Conservation (phyloP, 2,888 invertebrate species). For the Timema cristinae region DNA sequence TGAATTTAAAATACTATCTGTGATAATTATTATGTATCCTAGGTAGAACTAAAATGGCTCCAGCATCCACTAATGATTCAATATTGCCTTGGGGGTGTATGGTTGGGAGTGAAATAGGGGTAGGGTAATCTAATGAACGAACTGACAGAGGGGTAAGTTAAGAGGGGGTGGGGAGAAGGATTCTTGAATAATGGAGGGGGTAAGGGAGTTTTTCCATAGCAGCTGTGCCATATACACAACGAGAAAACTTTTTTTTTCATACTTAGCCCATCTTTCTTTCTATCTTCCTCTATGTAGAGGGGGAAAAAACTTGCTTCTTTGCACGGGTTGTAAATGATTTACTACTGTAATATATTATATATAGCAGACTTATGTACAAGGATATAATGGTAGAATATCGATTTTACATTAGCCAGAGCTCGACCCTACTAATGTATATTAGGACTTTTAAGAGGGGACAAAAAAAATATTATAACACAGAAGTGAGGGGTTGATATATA, state of each 20-base stretch:
- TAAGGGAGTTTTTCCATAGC: background rate
- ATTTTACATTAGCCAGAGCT: constrained; percentile 24
- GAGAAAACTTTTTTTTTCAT: constrained; percentile 15
- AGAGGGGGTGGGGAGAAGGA: constrained; percentile 9
- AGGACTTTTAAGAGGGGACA: constrained; percentile 4
- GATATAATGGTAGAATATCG: constrained; percentile 25
- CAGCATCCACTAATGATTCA: no score
- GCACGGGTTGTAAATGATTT: constrained; percentile 19
- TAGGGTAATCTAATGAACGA: constrained; percentile 13
- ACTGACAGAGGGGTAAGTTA: constrained; percentile 14
- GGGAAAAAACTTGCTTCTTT: constrained; percentile 15
- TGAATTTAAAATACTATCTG: no score
- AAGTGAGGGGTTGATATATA: background rate
- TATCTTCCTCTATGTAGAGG: constrained; percentile 3
- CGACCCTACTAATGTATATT: constrained; percentile 20
- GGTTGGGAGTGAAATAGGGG: background rate
- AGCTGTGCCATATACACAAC: constrained; percentile 21
- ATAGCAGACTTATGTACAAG: constrained; percentile 14
- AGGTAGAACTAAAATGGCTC: no score
- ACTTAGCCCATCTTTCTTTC: constrained; percentile 17
- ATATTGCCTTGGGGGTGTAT: background rate
- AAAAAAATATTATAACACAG: constrained; percentile 14
- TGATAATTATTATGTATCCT: no score
- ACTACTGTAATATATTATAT: constrained; percentile 15
- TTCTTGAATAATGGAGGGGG: background rate